A percentile compares a stretch with the other conserved stretches of the same genome.
These are phyloP conservation scores for Mimumesa dahlbomi DNA, from an alignment of 2,888 invertebrate species.

Conservation along the genomic window DNA sequence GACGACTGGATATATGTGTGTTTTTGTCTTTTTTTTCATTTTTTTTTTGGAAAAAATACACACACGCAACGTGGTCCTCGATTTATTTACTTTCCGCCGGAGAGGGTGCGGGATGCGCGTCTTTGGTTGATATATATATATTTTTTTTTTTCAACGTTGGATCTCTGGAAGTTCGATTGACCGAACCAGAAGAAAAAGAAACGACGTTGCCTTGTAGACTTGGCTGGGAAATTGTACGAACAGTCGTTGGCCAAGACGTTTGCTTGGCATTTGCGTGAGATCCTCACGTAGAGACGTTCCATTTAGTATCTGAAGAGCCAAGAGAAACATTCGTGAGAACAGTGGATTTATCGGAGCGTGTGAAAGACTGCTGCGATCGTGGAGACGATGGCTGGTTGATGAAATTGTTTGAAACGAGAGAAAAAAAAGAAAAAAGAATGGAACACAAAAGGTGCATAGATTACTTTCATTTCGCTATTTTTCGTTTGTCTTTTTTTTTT, in stretches of 20 bases:
- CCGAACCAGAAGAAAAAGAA: not conserved
- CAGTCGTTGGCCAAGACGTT: not conserved
- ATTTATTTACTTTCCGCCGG: no score
- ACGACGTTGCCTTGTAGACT: not conserved
- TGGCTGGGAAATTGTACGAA: conserved; percentile 17
- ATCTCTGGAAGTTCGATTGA: not conserved
- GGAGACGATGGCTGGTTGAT: conserved; percentile 21
- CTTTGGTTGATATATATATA: no score
- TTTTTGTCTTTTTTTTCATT: no score
- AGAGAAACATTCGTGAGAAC: conserved; percentile 47
- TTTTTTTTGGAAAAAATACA: no score
- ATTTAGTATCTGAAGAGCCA: conserved; percentile 16
- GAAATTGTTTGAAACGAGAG: conserved; percentile 13
- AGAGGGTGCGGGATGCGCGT: no score
- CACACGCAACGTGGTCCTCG: no score
- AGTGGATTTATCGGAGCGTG: conserved; percentile 36
- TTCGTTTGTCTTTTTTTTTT: not conserved
- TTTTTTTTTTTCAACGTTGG: not conserved
- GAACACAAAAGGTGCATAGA: conserved; percentile 2
- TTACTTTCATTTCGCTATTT: conserved; percentile 5
- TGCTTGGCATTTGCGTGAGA: conserved; percentile 38
- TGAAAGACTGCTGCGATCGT: conserved; percentile 40
- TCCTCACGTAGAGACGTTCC: conserved; percentile 18
- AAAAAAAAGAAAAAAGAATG: no score
- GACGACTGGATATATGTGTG: no score